Percentiles rank a stretch among this genome's conserved stretches.
phyloP scores from a whole-genome alignment of 1,140 invertebrate species.

The Danaus plexippus region DNA sequence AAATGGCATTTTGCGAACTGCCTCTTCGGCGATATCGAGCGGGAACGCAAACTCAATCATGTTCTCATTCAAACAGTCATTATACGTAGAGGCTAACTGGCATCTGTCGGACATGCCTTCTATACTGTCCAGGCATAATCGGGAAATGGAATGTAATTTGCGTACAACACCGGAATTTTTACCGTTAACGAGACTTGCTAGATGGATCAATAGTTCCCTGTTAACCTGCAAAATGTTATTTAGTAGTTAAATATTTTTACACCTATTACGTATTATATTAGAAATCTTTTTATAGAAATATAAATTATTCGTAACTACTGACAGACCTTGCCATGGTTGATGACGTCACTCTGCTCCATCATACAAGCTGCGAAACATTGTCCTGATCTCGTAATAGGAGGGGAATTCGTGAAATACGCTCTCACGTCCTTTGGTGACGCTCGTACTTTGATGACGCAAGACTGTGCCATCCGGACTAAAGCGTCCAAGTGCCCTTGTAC shows the following conservation, averaged over 20 bases:
- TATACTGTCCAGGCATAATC: slow-evolving; percentile 55
- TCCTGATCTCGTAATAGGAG: slow-evolving; percentile 49
- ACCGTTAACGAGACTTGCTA: slow-evolving; percentile 58
- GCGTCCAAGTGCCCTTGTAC: slow-evolving; percentile 63
- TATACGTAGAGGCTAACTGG: slow-evolving; percentile 58
- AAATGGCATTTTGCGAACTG: slow-evolving; percentile 61
- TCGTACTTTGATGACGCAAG: slow-evolving; percentile 57
- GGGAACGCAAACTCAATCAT: slow-evolving; percentile 64
- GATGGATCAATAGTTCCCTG: slow-evolving; percentile 51
- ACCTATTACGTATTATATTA: neutral
- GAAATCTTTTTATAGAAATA: neutral
- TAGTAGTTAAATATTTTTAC: too few species aligned
- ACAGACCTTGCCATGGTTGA: slow-evolving; percentile 57
- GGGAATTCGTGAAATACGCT: slow-evolving; percentile 60
- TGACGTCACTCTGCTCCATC: slow-evolving; percentile 60
- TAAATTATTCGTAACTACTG: too few species aligned
- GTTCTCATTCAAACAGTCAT: slow-evolving; percentile 62
- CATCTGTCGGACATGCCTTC: slow-evolving; percentile 58
- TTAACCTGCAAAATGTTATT: slow-evolving; percentile 38
- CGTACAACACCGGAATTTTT: slow-evolving; percentile 56
- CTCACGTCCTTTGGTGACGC: slow-evolving; percentile 57
- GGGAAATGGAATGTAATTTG: slow-evolving; percentile 53
- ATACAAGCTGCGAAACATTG: slow-evolving; percentile 63
- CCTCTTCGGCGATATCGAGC: slow-evolving; percentile 59
- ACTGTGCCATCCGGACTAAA: slow-evolving; percentile 55